Evolutionary conservation across 2,113 vertebrate genomes (phyloP).

Genomic region (Gymnarchus niloticus): DNA sequence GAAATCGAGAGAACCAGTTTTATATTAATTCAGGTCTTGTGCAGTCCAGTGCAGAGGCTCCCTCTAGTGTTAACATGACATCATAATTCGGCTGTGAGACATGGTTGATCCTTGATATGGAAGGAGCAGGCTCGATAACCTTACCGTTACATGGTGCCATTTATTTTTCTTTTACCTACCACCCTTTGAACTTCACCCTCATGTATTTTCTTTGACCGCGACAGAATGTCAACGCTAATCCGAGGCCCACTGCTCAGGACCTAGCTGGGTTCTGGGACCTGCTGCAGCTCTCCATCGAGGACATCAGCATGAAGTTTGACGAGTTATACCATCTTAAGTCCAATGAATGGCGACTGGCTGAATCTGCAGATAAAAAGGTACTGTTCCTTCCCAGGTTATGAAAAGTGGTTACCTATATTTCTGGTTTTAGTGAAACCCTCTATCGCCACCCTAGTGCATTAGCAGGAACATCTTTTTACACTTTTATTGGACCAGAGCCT

Average conservation of each 20-base stretch:
- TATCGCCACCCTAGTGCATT: neutral
- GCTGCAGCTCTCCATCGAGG: slow-evolving; percentile 97
- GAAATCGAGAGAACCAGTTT: neutral
- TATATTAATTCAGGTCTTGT: no score
- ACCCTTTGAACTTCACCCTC: neutral
- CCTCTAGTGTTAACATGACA: slow-evolving; percentile 42
- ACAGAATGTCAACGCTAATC: slow-evolving; percentile 89
- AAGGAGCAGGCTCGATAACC: neutral
- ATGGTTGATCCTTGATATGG: neutral
- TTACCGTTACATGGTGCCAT: neutral
- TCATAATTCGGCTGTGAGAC: neutral
- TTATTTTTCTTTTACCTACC: neutral
- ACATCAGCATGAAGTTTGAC: slow-evolving; percentile 99
- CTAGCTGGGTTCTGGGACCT: slow-evolving; percentile 98
- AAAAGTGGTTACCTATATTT: neutral
- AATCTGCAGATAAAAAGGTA: slow-evolving; percentile 89
- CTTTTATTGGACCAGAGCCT: neutral
- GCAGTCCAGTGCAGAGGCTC: slow-evolving; percentile 25
- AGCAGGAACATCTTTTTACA: neutral
- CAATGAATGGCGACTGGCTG: slow-evolving; percentile 85
- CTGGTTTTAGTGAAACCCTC: neutral
- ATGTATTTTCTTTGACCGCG: neutral
- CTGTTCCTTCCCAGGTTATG: slow-evolving; percentile 26
- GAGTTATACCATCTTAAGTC: slow-evolving; percentile 98
- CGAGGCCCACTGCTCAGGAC: slow-evolving; percentile 90